Conservation (phyloP, 2,797 vertebrate species). For the Pseudomugil gertrudae region DNA sequence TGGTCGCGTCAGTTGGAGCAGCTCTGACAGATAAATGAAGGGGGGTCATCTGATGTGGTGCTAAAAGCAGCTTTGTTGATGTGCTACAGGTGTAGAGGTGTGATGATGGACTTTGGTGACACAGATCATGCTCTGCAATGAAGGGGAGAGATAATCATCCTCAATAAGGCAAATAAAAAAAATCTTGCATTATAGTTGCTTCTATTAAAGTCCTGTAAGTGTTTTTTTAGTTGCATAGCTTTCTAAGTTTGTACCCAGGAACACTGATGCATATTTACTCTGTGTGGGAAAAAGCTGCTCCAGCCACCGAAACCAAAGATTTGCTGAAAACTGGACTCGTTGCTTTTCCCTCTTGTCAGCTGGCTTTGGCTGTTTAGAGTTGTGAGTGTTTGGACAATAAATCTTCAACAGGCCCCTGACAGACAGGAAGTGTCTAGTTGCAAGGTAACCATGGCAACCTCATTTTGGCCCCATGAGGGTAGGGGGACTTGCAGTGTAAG, state of each 20-base stretch:
- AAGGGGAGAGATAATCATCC: neutral
- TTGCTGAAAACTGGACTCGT: constrained; percentile 61
- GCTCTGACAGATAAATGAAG: neutral
- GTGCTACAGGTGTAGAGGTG: neutral
- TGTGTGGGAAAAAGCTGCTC: constrained; percentile 62
- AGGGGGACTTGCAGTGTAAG: constrained; percentile 35
- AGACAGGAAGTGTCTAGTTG: constrained; percentile 84
- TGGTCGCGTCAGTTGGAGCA: neutral
- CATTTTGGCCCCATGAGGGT: constrained; percentile 61
- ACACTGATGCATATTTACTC: constrained; percentile 65
- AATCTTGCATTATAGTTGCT: no score
- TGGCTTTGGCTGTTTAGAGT: constrained; percentile 63
- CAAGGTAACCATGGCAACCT: constrained; percentile 76
- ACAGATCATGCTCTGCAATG: no score
- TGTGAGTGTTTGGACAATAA: constrained; percentile 76
- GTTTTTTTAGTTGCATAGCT: constrained; percentile 32
- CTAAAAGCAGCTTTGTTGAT: neutral
- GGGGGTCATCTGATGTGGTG: neutral
- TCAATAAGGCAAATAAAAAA: no score
- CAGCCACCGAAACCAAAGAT: constrained; percentile 57
- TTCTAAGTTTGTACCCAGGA: constrained; percentile 61
- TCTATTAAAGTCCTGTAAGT: no score
- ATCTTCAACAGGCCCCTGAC: constrained; percentile 65
- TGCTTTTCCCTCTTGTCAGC: constrained; percentile 64
- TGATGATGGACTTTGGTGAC: no score